Evolutionary conservation across 1,140 invertebrate species (phyloP).

Genomic region (Acromyrmex echinatior): DNA sequence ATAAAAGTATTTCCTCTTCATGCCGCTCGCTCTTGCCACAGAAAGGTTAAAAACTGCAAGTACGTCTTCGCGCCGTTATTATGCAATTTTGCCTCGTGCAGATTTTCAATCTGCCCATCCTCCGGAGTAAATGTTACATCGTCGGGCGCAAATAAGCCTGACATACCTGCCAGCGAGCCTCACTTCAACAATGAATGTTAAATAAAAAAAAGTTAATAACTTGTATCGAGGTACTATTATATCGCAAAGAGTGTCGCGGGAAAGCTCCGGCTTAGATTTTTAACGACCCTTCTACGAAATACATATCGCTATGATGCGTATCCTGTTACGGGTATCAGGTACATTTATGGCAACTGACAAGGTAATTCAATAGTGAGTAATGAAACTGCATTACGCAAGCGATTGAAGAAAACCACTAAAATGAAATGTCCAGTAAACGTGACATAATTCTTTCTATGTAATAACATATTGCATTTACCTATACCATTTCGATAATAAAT

Average conservation of each 20-base stretch:
- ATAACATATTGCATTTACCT: slow-evolving; percentile 19
- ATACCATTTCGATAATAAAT: slow-evolving; percentile 23
- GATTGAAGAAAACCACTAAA: slow-evolving; percentile 11
- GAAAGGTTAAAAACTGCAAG: slow-evolving; percentile 41
- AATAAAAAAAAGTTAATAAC: slow-evolving; percentile 18
- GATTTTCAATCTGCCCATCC: slow-evolving; percentile 36
- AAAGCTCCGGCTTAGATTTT: slow-evolving; percentile 5
- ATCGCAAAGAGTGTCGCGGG: slow-evolving; percentile 13
- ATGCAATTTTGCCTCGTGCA: slow-evolving; percentile 45
- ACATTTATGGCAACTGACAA: slow-evolving; percentile 27
- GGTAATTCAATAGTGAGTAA: slow-evolving; percentile 44
- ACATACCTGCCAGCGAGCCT: background rate
- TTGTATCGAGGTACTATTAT: background rate
- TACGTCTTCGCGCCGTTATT: slow-evolving; percentile 41
- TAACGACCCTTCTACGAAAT: slow-evolving; percentile 35
- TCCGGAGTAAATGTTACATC: slow-evolving; percentile 38
- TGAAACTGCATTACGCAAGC: slow-evolving; percentile 21
- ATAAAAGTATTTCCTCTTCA: slow-evolving; percentile 34
- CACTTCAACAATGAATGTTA: slow-evolving; percentile 9
- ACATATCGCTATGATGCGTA: background rate
- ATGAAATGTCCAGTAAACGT: slow-evolving; percentile 32
- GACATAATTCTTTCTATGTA: slow-evolving; percentile 11
- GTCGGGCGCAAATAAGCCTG: background rate
- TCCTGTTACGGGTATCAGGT: slow-evolving; percentile 27
- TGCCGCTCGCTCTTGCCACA: background rate